Percentiles rank a stretch among this genome's conserved stretches.
These are phyloP conservation scores for Girardinus metallicus DNA, from an alignment of 2,797 vertebrate genomes.

Conservation along the genomic window DNA sequence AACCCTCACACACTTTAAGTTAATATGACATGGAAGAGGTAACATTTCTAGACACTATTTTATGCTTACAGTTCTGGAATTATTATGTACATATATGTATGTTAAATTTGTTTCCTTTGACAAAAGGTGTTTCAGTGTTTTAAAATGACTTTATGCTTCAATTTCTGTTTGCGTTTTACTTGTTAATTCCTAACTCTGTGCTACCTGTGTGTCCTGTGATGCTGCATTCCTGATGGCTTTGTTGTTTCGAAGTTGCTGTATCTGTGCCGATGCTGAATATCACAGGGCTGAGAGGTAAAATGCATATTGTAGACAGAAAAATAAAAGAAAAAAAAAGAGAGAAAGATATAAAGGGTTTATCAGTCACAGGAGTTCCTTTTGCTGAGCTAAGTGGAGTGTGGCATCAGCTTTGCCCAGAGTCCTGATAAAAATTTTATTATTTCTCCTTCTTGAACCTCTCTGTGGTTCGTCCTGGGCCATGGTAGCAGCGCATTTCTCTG, in stretches of 20 bases:
- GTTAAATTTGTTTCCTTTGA: constrained; percentile 50
- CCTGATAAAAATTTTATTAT: constrained; percentile 21
- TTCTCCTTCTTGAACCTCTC: constrained; percentile 24
- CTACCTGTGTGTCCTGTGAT: constrained; percentile 68
- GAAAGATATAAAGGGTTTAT: constrained; percentile 21
- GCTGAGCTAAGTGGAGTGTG: constrained; percentile 25
- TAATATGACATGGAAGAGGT: constrained; percentile 47
- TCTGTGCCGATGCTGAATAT: constrained; percentile 51
- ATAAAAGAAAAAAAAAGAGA: constrained; percentile 4
- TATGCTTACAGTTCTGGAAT: constrained; percentile 73
- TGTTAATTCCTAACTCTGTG: constrained; percentile 41
- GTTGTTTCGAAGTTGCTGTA: constrained; percentile 53
- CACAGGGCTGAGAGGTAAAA: constrained; percentile 48
- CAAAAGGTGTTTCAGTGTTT: constrained; percentile 49
- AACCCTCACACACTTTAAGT: constrained; percentile 21
- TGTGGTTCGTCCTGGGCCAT: constrained; percentile 15
- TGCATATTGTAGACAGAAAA: constrained; percentile 8
- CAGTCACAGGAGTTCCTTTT: constrained; percentile 29
- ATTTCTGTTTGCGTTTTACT: constrained; percentile 50
- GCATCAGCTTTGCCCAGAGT: constrained; percentile 23
- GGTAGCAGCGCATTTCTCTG: constrained; percentile 2
- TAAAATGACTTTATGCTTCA: constrained; percentile 12
- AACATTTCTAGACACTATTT: constrained; percentile 39
- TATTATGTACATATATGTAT: constrained; percentile 74
- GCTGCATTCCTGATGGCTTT: constrained; percentile 57